Evolutionary conservation across 2,888 invertebrate species (phyloP), one percentile per base, ranked within the genome.

Genomic region (Leucania comma): DNA sequence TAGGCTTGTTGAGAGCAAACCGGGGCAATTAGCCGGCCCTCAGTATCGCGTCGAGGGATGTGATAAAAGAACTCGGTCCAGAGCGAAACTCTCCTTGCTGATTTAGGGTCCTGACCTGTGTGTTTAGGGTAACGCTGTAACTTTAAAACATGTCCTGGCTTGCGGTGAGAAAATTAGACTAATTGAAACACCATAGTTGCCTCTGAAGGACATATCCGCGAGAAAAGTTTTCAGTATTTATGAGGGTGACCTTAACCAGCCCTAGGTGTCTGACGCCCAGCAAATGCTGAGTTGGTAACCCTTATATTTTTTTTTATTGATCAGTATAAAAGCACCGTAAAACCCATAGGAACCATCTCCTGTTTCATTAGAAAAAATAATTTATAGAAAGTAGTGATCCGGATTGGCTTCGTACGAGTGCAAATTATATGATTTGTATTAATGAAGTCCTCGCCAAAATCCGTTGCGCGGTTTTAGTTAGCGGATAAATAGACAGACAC

Each of bases 21-120:
- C 84, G 77, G 82, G 82, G 73, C 89, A 89, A 89, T 89, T 88
- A 90, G 83, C 75, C 62, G 75, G 65, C 73, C 78, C 82, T 76
- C 74, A 74, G 81, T 75, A 70, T 77, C 71, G 68, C 63, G 73
- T 22, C 53, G 54, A 51, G 68, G 71, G 85, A 85, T 75, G 62
- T 72, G 65, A 82, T 71, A 82, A 83, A 78, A 68, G 77, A 85
- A 74, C 71, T 74, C 80, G 73, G 82, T 82, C 80, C 79, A 82
- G 73, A 70, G 58, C 51, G 62, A 72, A 81, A 64, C 66, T 68
- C 50, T 61, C 53, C 24, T 58, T 63, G 63, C 58, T 68, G 78
- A 68, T 79, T 79, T 79, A 58, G 64, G 64, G 68, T 65, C 79
- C 64, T 66, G 65, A 66, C 54, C 69, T 78, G 82, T 74, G 54